These are phyloP conservation scores for Eidolon dupreanum DNA, from an alignment of 2,797 vertebrate species.

Conservation along the genomic window DNA sequence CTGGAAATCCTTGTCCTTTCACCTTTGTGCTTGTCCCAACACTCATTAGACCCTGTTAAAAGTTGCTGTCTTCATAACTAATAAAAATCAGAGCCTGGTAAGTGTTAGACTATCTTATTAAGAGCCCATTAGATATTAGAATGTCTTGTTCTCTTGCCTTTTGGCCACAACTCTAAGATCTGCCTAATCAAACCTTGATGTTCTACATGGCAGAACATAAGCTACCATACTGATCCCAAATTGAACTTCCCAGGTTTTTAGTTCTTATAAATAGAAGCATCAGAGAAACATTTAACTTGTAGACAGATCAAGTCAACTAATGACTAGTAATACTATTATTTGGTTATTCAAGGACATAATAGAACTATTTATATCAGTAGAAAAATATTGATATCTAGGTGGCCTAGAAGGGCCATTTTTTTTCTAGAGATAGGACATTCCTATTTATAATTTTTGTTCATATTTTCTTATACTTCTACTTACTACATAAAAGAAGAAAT, in stretches of 20 bases:
- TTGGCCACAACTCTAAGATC: slow-evolving; percentile 26
- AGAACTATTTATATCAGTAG: slow-evolving; percentile 12
- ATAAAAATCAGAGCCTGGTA: neutral
- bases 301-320: slow-evolving; percentile 6
- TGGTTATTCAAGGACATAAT: neutral
- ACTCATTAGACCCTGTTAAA: neutral
- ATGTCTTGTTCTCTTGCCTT: slow-evolving; percentile 56
- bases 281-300: slow-evolving; percentile 52
- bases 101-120: slow-evolving; percentile 19
- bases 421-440: slow-evolving; percentile 18
- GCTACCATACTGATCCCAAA: slow-evolving; percentile 58
- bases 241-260: slow-evolving; percentile 56
- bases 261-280: slow-evolving; percentile 67
- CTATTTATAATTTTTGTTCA: neutral
- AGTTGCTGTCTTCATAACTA: neutral
- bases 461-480: slow-evolving; percentile 10
- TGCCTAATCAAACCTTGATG: slow-evolving; percentile 57
- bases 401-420: slow-evolving; percentile 33
- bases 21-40: neutral
- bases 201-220: slow-evolving; percentile 48
- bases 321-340: slow-evolving; percentile 9
- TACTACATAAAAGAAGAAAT: slow-evolving; percentile 13
- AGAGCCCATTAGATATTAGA: neutral
- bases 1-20: neutral
- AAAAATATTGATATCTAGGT: slow-evolving; percentile 20